A percentile compares a stretch with the other conserved stretches of the same genome.
phyloP scores from a whole-genome alignment of 2,797 vertebrate species.

The Thamnophis elegans region DNA sequence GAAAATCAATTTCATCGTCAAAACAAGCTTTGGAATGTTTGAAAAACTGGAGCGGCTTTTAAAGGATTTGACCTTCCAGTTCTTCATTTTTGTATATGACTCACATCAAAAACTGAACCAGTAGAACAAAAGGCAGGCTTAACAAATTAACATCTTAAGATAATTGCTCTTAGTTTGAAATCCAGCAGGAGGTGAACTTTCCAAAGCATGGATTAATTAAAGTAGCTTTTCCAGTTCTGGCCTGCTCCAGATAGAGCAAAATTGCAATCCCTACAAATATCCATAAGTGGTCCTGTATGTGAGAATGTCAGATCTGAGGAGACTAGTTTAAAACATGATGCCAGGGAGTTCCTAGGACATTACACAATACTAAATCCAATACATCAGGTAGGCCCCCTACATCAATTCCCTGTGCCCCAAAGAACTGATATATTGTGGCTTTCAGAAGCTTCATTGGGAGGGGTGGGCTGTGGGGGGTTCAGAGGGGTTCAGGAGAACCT shows the following conservation, averaged over 20 bases:
- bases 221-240: background rate
- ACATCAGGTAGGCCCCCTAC: background rate
- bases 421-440: background rate
- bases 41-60: background rate
- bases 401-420: background rate
- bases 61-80: constrained; percentile 33
- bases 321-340: background rate
- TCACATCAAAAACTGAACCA: background rate
- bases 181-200: background rate
- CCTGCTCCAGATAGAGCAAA: background rate
- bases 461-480: no score
- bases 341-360: background rate
- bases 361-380: background rate
- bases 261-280: background rate
- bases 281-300: background rate
- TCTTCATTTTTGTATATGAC: background rate
- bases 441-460: background rate
- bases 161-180: background rate
- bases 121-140: background rate
- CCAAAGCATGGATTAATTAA: background rate
- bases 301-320: background rate
- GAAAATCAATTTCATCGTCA: constrained; percentile 10
- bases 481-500: no score
- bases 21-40: constrained; percentile 4
- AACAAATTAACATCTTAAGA: background rate